Conservation (phyloP, 2,113 vertebrate genomes). For the Hippoglossus stenolepis region DNA sequence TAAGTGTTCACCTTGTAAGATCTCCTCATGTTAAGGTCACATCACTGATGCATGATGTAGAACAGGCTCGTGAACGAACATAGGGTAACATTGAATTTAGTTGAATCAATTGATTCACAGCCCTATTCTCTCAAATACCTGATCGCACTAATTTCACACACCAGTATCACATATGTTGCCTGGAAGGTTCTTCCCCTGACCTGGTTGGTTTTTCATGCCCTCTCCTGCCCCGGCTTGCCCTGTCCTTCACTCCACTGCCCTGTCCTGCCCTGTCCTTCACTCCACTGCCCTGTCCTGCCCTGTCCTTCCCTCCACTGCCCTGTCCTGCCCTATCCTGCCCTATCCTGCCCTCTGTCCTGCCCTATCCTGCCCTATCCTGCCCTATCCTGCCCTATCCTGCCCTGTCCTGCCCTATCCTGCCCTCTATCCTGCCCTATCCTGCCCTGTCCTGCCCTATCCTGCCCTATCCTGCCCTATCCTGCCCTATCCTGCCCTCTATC, state of each 20-base stretch:
- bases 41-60: too few relatives aligned
- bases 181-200: conserved; percentile 61
- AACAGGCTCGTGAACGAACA: too few relatives aligned
- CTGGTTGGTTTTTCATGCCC: background rate
- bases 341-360: background rate
- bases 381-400: too few relatives aligned
- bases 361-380: background rate
- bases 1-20: too few relatives aligned
- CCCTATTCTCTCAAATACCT: background rate
- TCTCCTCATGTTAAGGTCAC: too few relatives aligned
- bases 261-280: background rate
- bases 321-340: background rate
- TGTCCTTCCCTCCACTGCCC: conserved; percentile 11
- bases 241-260: conserved; percentile 13
- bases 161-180: conserved; percentile 53
- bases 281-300: too few relatives aligned
- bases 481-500: too few relatives aligned
- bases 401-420: too few relatives aligned
- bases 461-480: background rate
- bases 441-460: conserved; percentile 15
- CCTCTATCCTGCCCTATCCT: background rate
- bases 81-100: too few relatives aligned
- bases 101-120: background rate
- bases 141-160: background rate
- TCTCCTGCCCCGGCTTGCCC: background rate